Evolutionary conservation across 2,888 invertebrate species (phyloP).

Genomic region (Polyommatus icarus): DNA sequence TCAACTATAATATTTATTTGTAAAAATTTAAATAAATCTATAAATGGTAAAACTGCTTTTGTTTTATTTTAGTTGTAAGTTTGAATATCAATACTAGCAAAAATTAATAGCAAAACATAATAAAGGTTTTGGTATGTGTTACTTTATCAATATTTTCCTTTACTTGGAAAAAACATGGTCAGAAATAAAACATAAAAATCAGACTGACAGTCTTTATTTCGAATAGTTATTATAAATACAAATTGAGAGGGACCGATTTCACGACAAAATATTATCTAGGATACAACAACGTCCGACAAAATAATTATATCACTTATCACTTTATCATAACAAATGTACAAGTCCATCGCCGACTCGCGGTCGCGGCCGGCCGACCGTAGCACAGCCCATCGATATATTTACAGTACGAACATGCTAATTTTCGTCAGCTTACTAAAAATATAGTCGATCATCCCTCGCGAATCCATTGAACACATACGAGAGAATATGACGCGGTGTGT

Average conservation of each 20-base stretch:
- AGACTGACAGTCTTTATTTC: constrained; percentile 78
- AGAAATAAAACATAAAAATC: constrained; percentile 49
- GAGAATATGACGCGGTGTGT: not conserved
- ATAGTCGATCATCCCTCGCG: constrained; percentile 25
- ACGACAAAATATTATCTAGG: constrained; percentile 77
- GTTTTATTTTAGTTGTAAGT: not conserved
- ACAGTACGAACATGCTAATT: constrained; percentile 22
- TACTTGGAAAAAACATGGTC: constrained; percentile 27
- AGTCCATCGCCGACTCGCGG: constrained; percentile 43
- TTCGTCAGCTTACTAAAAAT: constrained; percentile 25
- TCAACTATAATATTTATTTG: constrained; percentile 49
- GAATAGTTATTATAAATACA: constrained; percentile 77
- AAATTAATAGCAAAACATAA: too few species aligned
- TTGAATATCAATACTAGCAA: too few species aligned
- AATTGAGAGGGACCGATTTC: constrained; percentile 79
- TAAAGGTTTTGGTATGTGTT: too few species aligned
- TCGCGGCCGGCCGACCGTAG: constrained; percentile 36
- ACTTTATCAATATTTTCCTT: not conserved
- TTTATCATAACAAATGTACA: constrained; percentile 71
- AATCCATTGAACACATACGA: constrained; percentile 29
- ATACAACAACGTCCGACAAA: constrained; percentile 72
- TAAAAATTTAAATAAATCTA: constrained; percentile 53
- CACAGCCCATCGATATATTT: constrained; percentile 29
- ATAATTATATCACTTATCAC: constrained; percentile 75
- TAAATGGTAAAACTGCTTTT: not conserved